phyloP scores from a whole-genome alignment of 1,140 invertebrate species.

The Hylaeus anthracinus region DNA sequence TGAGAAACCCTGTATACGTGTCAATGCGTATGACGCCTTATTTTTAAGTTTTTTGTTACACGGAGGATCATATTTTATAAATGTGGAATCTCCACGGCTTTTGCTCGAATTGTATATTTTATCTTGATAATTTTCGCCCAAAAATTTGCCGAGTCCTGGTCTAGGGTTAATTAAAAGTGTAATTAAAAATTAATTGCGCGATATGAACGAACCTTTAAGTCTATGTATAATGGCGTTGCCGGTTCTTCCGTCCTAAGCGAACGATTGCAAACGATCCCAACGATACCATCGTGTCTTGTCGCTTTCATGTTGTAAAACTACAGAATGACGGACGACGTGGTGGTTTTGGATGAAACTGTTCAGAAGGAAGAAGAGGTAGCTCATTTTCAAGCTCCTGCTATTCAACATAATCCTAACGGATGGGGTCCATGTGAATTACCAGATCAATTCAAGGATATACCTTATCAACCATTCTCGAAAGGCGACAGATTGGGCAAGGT shows the following conservation, averaged over 20 bases:
- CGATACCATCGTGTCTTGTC: not conserved
- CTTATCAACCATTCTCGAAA: constrained; percentile 99
- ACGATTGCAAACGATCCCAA: not conserved
- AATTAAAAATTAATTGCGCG: no score
- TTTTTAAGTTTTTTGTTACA: no score
- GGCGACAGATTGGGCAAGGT: constrained; percentile 97
- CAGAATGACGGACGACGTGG: constrained; percentile 59
- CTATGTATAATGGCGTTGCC: constrained; percentile 24
- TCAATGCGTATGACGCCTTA: no score
- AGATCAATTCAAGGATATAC: constrained; percentile 98
- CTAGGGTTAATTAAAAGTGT: no score
- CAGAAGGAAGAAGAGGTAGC: constrained; percentile 67
- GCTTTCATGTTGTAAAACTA: not conserved
- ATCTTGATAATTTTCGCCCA: no score
- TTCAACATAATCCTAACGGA: constrained; percentile 94
- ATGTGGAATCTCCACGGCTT: no score
- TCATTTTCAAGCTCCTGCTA: constrained; percentile 86
- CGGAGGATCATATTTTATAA: no score
- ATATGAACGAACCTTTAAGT: not conserved
- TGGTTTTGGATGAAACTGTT: constrained; percentile 48
- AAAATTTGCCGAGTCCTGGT: no score
- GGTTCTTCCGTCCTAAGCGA: constrained; percentile 16
- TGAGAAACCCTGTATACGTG: no score
- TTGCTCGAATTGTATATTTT: no score
- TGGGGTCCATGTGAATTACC: constrained; percentile 98